Evolutionary conservation across 2,113 vertebrate genomes (phyloP), one percentile per base, ranked within the genome.

Genomic region (Rhinopomastus cyanomelas): DNA sequence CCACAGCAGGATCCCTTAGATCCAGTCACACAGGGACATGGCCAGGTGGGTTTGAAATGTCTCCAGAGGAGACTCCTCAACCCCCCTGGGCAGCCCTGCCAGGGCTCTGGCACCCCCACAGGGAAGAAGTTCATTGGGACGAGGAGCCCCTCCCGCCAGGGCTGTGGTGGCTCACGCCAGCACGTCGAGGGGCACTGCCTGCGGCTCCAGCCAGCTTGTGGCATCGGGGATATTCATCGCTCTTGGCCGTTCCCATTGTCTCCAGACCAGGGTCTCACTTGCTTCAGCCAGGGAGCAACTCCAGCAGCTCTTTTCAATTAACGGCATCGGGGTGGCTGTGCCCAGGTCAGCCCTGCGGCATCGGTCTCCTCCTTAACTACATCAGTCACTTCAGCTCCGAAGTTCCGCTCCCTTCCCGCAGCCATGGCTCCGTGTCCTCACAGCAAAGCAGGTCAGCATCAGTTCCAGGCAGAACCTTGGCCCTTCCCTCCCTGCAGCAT

Each of bases 321-420:
- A 0, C 2, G 7, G n/a, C 1, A 3, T 9, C 3, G 5, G 32
- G 0, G 0, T 5, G 48, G 37, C 1, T 3, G 26, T 29, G 5
- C 42, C 25, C 30, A 7, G 17, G 17, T 3, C 48, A 36, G 62
- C 8, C 72, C 56, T 0, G 0, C 3, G 1, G 16, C 82, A 11
- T 2, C 82, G 5, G 8, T 1, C n/a, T 20, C 10, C 52, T 3
- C 26, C 2, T 25, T 5, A 82, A 6, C 76, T 22, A 16, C 52
- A 46, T 46, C 21, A 7, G 5, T 8, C 30, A 0, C 4, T 4
- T 18, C 61, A 49, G 39, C 44, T 48, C 25, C 76, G 44, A 53
- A 34, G 17, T 4, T 15, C 3, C 69, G 3, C 2, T 34, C 21
- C 23, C 42, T 52, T 15, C 16, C 74, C 44, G 36, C 51, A 34